A percentile compares a stretch with the other conserved stretches of the same genome.
phyloP scores from a whole-genome alignment of 2,113 vertebrate genomes.

The Pseudorectes ferrugineus region DNA sequence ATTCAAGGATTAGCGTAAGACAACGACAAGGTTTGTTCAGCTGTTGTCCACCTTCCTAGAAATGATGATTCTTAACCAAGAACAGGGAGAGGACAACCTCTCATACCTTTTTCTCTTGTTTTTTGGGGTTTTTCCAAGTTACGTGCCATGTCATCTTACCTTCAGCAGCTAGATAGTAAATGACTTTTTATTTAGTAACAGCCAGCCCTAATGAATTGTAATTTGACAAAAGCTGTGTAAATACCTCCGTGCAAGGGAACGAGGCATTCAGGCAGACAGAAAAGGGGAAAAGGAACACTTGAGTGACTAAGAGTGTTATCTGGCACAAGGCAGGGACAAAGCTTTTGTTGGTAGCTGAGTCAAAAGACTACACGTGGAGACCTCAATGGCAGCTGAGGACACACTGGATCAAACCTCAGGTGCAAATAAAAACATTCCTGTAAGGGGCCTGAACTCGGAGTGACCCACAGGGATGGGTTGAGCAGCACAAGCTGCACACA shows the following conservation, averaged over 20 bases:
- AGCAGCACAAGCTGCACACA: not conserved
- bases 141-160: not conserved
- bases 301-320: not conserved
- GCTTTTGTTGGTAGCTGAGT: not conserved
- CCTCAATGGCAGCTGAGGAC: not conserved
- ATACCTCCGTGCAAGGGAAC: not conserved
- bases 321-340: not conserved
- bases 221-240: not conserved
- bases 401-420: not conserved
- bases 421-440: not conserved
- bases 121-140: not conserved
- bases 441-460: not conserved
- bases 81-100: not conserved
- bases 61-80: not conserved
- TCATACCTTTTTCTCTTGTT: not conserved
- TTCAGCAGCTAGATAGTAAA: not conserved
- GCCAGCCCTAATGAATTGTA: not conserved
- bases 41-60: not conserved
- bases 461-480: not conserved
- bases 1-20: not conserved
- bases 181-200: not conserved
- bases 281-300: not conserved
- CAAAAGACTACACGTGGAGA: not conserved
- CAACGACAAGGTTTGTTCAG: not conserved
- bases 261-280: not conserved